Evolutionary conservation across 2,113 vertebrate genomes (phyloP), one percentile per base, ranked within the genome.

Genomic region (Ceratotherium simum): DNA sequence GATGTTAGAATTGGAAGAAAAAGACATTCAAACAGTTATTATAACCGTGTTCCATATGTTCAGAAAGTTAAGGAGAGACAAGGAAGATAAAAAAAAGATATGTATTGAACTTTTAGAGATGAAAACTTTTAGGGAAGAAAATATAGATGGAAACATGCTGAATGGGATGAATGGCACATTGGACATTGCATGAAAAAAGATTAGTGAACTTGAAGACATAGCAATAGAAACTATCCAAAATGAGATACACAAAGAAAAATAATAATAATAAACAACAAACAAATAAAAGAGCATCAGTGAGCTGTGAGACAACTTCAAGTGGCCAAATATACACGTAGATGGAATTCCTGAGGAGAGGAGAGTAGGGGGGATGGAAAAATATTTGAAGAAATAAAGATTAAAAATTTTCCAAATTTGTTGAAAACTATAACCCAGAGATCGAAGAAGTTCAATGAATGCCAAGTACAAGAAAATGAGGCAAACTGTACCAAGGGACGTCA

Each of bases 41-140:
- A 62, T 70, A 75, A 67, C n/a, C 62, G 39, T 72, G 60, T 87
- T 86, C 39, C 13, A 29, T 64, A 25, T 64, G 29, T 95, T 89
- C 78, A 62, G 46, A 92, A 92, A 56, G 62, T 78, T 92, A 82
- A 82, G 16, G 51, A 48, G 60, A 82, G 58, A 29, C 25, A 46
- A 18, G 23, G 54, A 73, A 78, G 29, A 56, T 36, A 36, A 83
- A 12, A 31, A 0, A 39, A 73, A 64, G 51, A 76, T 23, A 70
- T 1, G 76, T 56, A 20, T 46, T 78, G 5, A 92, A 62, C 33
- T 64, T 56, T 69, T 95, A 69, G 39, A 96, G 48, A 82, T 76
- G 39, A 69, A 81, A 92, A 51, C 25, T 79, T 60, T 88, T 58
- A 95, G 89, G 67, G 29, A 91, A 86, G 54, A 80, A 95, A 86